Percentiles rank a stretch among this genome's conserved stretches.
phyloP scores from a whole-genome alignment of 2,888 invertebrate genomes.

The Zeuzera pyrina region DNA sequence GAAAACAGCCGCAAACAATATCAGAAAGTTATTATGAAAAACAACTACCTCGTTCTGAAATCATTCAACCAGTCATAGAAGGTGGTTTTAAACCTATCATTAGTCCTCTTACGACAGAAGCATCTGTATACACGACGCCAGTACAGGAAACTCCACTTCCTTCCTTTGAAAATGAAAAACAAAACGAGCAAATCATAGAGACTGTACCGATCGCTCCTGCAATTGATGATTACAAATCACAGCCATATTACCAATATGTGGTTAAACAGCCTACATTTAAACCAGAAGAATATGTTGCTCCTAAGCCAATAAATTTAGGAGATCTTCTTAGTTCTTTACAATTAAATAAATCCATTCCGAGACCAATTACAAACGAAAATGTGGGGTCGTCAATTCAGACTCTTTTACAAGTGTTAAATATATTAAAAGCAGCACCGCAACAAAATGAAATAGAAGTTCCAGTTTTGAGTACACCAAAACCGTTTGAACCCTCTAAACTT shows the following conservation, averaged over 20 bases:
- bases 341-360: conserved; percentile 82
- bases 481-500: conserved; percentile 34
- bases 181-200: conserved; percentile 22
- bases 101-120: conserved; percentile 28
- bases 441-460: conserved; percentile 46
- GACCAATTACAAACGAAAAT: conserved; percentile 82
- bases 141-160: conserved; percentile 20
- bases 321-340: conserved; percentile 81
- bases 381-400: conserved; percentile 86
- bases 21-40: conserved; percentile 59
- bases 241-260: conserved; percentile 41
- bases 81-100: conserved; percentile 50
- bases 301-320: conserved; percentile 38
- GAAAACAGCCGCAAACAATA: conserved; percentile 40
- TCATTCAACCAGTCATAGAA: conserved; percentile 40
- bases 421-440: conserved; percentile 70
- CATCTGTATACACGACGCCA: conserved; percentile 27
- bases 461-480: conserved; percentile 48
- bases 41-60: conserved; percentile 25
- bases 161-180: conserved; percentile 28
- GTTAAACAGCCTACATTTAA: conserved; percentile 32
- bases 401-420: conserved; percentile 80
- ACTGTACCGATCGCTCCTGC: conserved; percentile 20
- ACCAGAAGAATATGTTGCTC: conserved; percentile 23
- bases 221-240: conserved; percentile 24